Evolutionary conservation across 2,888 invertebrate species (phyloP), one percentile per base, ranked within the genome.

Genomic region (Drosophila limbata): DNA sequence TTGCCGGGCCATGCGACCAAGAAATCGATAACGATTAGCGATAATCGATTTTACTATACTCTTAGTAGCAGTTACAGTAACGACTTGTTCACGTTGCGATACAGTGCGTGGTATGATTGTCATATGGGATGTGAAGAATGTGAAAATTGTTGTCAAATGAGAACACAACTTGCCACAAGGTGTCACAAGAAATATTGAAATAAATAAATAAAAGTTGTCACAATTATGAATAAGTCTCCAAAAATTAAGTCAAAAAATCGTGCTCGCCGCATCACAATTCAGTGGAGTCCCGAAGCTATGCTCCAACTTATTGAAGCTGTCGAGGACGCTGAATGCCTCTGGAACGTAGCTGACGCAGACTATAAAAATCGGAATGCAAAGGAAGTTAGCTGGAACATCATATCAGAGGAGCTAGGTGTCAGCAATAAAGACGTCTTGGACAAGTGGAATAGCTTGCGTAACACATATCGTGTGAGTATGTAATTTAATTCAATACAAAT

Each of bases 1-100:
- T 31, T 44, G 45, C 73, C 69, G 62, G 53, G 39, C 48, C 73
- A 73, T 69, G 73, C 69, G 74, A 48, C 42, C n/a, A 9, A 25
- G 47, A 28, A 11, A 4, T 19, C 13, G 56, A 56, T 19, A 51
- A 33, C 31, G 25, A 55, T 21, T 21, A 51, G 4, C 21, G n/a
- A 44, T 19, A 11, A 5, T 0, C 19, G 19, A 42, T 21, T 13
- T 21, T 11, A 6, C 1, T 4, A 11, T 19, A 6, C 3, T 31
- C 3, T 17, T 33, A 33, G 40, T 53, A 55, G 11, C 44, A 45
- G 53, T 72, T 19, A 71, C 67, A 37, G n/a, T 35, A 17, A 10
- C 17, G 40, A 28, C 13, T 13, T 11, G 33, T 35, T 35, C 13
- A 35, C 13, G 13, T 13, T 35, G 33, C 13, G 33, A 13, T 13